Base-by-base conservation (phyloP, 2,797 vertebrate species). In the Eospalax fontanierii region DNA sequence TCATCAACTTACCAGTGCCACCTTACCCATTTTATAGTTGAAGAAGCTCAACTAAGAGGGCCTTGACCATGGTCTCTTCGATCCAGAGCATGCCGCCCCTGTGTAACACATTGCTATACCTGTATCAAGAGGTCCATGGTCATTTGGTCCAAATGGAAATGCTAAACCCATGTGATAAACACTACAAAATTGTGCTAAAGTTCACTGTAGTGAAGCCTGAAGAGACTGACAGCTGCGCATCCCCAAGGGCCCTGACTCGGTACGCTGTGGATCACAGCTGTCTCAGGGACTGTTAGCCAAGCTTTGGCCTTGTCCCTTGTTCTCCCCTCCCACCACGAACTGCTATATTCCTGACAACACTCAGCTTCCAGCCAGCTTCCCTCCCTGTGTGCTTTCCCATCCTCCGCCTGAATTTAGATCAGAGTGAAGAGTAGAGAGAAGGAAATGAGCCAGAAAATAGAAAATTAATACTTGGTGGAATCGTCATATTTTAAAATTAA, bases 381-480 rank as follows among this genome's bases (percentile, higher is more conserved):
- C 85, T 94, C 79, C 21, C 57, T 59, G 18, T 50, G 80, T 84
- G 76, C 79, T 46, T 87, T 71, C 71, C 35, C 73, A 15, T 40
- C 79, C 68, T 95, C 91, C 3, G 91, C 82, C 87, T 95, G 96
- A 92, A 94, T 95, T 92, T 96, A 94, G 92, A 97, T 92, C 91
- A 94, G 97, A 38, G 73, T 43, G 26, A 95, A 90, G 90, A 93
- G 90, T 84, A 90, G 91, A 92, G 91, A 92, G 96, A 93, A 96
- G 94, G 95, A 97, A 97, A 97, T 97, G 96, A 97, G 96, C 95
- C 96, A 97, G 97, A 97, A 97, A 97, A 97, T 96, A 95, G 96
- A 97, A 97, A 97, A 97, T 97, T 97, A 97, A 96, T 97, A 96
- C 96, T 97, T 88, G 84, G 95, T 96, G 93, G 92, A 93, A 94